Percentiles rank a stretch among this genome's conserved stretches.
These are phyloP conservation scores for Ephialtes manifestator DNA, from an alignment of 2,888 invertebrate species.

Conservation along the genomic window DNA sequence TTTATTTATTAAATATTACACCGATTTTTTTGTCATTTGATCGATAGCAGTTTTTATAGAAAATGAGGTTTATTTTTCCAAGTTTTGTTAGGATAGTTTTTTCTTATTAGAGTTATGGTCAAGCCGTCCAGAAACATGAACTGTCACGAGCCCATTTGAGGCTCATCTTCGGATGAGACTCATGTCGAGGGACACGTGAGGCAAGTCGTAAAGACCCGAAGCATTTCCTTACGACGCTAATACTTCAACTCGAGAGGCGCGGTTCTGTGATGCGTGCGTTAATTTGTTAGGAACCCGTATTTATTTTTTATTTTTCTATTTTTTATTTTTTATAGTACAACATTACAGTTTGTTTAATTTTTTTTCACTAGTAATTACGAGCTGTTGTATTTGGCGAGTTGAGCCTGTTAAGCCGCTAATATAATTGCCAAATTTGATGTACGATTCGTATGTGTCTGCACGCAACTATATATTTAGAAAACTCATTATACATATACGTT, in stretches of 20 bases:
- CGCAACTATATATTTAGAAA: conserved; percentile 61
- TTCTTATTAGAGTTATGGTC: conserved; percentile 9
- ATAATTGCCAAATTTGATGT: conserved; percentile 73
- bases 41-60: background rate
- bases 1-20: background rate
- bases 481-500: conserved; percentile 54
- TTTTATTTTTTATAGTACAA: conserved; percentile 13
- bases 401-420: conserved; percentile 73
- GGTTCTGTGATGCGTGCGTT: conserved; percentile 30
- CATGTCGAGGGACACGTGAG: conserved; percentile 33
- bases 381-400: conserved; percentile 55
- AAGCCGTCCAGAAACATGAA: conserved; percentile 2
- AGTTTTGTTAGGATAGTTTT: background rate
- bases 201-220: conserved; percentile 16
- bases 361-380: conserved; percentile 10
- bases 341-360: conserved; percentile 23
- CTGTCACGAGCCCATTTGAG: conserved; percentile 7
- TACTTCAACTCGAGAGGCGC: conserved; percentile 27
- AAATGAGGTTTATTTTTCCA: background rate
- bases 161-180: conserved; percentile 19
- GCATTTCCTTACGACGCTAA: conserved; percentile 51
- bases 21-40: background rate
- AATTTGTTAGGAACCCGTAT: conserved; percentile 53
- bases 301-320: conserved; percentile 17
- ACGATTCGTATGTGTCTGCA: conserved; percentile 16